A percentile compares a stretch with the other conserved stretches of the same genome.
Conservation (phyloP, 1,140 invertebrate genomes). For the Aleiodes sp. region DNA sequence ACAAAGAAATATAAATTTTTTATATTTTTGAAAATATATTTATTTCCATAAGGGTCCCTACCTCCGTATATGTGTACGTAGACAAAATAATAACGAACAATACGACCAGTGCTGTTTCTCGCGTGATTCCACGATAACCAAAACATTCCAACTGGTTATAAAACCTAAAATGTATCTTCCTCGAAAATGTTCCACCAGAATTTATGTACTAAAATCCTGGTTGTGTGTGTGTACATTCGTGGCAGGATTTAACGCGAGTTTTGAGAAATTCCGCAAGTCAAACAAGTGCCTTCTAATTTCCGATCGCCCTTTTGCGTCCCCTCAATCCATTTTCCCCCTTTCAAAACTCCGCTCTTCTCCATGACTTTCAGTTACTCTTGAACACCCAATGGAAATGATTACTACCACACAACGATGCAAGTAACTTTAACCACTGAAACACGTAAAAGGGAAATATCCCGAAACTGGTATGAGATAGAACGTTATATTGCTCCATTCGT, state of each 20-base stretch:
- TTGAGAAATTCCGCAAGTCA: slow-evolving; percentile 40
- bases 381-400: slow-evolving; percentile 7
- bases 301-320: slow-evolving; percentile 49
- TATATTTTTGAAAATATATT: no score
- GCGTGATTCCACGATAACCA: no score
- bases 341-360: background rate
- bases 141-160: no score
- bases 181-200: background rate
- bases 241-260: slow-evolving; percentile 38
- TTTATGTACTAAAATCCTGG: background rate
- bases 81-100: no score
- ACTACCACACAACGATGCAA: slow-evolving; percentile 2
- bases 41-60: no score
- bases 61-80: no score
- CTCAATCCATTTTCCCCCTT: slow-evolving; percentile 26
- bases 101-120: no score
- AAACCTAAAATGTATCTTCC: background rate
- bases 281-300: slow-evolving; percentile 46
- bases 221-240: background rate
- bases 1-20: no score
- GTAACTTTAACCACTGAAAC: slow-evolving; percentile 14
- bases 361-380: background rate
- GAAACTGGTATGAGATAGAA: slow-evolving; percentile 3
- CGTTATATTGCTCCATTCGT: background rate
- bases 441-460: background rate